Evolutionary conservation across 2,113 vertebrate genomes (phyloP).

Genomic region (Elephas maximus): DNA sequence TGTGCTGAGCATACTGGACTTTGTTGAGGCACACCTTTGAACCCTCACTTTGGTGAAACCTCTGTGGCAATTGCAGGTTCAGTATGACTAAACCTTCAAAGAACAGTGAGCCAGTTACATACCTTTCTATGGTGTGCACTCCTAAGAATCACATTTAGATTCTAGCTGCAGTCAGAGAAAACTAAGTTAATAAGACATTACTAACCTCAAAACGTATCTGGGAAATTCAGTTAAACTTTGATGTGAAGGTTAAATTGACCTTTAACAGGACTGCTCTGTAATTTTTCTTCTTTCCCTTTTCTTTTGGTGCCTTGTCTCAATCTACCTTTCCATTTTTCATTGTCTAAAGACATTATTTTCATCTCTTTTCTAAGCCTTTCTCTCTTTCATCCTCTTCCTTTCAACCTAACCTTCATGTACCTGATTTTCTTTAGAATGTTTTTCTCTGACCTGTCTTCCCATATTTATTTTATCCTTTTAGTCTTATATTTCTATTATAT

Average conservation of each 20-base stretch:
- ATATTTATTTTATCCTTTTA: constrained; percentile 59
- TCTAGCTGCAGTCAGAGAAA: constrained; percentile 75
- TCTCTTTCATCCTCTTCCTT: constrained; percentile 74
- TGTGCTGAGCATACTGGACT: neutral
- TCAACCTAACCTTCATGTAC: constrained; percentile 57
- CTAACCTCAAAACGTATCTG: constrained; percentile 71
- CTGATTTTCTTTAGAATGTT: constrained; percentile 64
- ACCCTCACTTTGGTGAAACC: neutral
- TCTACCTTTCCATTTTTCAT: constrained; percentile 72
- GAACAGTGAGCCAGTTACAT: neutral
- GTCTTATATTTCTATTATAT: constrained; percentile 44
- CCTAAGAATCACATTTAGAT: constrained; percentile 69
- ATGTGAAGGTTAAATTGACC: constrained; percentile 82
- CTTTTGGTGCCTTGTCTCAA: constrained; percentile 61
- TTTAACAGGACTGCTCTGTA: constrained; percentile 73
- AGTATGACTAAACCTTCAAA: constrained; percentile 6
- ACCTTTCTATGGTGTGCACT: neutral
- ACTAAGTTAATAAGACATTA: constrained; percentile 80
- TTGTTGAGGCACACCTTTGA: neutral
- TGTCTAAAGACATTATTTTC: constrained; percentile 73
- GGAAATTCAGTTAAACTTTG: constrained; percentile 82
- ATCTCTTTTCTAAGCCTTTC: constrained; percentile 70
- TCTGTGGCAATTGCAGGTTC: neutral
- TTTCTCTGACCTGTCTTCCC: constrained; percentile 69
- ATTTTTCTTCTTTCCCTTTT: constrained; percentile 70